Percentiles rank a stretch among this genome's conserved stretches.
These are phyloP conservation scores for Malacoraja senta DNA, from an alignment of 2,797 vertebrate species.

Conservation along the genomic window DNA sequence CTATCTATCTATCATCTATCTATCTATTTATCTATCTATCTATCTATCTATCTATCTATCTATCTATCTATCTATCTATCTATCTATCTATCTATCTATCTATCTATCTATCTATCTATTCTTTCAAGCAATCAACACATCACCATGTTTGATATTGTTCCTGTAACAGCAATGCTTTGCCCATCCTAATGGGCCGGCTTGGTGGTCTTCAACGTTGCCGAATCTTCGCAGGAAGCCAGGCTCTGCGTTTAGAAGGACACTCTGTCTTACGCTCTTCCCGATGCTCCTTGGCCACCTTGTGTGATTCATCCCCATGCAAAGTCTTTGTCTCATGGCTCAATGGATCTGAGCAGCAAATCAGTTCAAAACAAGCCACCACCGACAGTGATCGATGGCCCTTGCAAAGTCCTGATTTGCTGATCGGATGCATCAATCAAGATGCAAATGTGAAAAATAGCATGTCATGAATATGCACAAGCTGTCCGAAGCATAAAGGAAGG, in stretches of 20 bases:
- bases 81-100: not conserved
- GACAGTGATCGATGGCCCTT: conserved; percentile 91
- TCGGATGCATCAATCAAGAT: conserved; percentile 99
- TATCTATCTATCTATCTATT: not conserved
- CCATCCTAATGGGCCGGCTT: not conserved
- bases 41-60: too few species aligned
- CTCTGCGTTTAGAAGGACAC: conserved; percentile 53
- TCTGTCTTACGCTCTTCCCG: not conserved
- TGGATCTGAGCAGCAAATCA: conserved; percentile 67
- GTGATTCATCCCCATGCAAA: not conserved
- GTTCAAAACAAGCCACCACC: conserved; percentile 63
- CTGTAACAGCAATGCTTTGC: too few species aligned
- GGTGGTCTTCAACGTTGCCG: conserved; percentile 1
- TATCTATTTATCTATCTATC: not conserved
- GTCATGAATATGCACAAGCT: conserved; percentile 34
- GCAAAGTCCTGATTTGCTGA: conserved; percentile 90
- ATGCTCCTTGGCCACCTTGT: conserved; percentile 24
- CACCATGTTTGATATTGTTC: not conserved
- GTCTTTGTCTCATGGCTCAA: conserved; percentile 45
- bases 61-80: not conserved
- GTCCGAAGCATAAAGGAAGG: conserved; percentile 14
- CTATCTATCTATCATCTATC: not conserved
- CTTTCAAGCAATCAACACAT: not conserved
- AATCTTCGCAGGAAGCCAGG: conserved; percentile 40
- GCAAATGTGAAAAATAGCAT: conserved; percentile 59